Base-by-base conservation (phyloP, 2,888 invertebrate species). In the Anoncus sp. region DNA sequence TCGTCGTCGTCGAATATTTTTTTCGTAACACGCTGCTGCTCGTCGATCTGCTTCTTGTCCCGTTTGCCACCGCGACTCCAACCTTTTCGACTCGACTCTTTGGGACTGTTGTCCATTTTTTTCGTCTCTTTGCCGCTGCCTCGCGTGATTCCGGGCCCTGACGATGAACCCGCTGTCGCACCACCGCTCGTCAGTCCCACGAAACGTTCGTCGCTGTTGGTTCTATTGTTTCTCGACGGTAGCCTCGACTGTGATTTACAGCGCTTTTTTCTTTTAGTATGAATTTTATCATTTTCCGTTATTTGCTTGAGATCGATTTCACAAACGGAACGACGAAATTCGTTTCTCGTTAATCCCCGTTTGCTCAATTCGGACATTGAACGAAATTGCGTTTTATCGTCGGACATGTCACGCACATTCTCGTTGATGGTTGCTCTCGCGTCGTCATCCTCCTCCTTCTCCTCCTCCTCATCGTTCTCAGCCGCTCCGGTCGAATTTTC, bases 181-280 rank as follows among this genome's bases (percentile, higher is more conserved):
- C n/a, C 6, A 80, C 76, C 1, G 82, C 84, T 76, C n/a, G n/a
- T n/a, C n/a, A n/a, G n/a, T n/a, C n/a, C n/a, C n/a, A 82, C 82
- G 16, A 87, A 88, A 27, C 85, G 84, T 9, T 86, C 85, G 38
- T 53, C 65, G 24, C n/a, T 49, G 40, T 86, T 83, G 18, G n/a
- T n/a, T n/a, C n/a, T n/a, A n/a, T 82, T 83, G 16, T 81, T 79
- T 12, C 60, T 59, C 31, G 82, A 76, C 0, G 87, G 83, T n/a
- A 90, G 51, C 20, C 90, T 82, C 16, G 86, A 87, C 38, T 90
- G 90, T 0, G 89, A 90, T 66, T 90, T 90, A 18, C 90, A 90
- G 6, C 90, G 85, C 63, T 85, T 81, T 85, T 88, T 90, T 69
- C 87, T 85, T 60, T 86, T 88, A 0, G 85, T 80, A 10, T 84